Conservation (phyloP, 2,797 vertebrate genomes). For the Dendrocincla tyrannina region DNA sequence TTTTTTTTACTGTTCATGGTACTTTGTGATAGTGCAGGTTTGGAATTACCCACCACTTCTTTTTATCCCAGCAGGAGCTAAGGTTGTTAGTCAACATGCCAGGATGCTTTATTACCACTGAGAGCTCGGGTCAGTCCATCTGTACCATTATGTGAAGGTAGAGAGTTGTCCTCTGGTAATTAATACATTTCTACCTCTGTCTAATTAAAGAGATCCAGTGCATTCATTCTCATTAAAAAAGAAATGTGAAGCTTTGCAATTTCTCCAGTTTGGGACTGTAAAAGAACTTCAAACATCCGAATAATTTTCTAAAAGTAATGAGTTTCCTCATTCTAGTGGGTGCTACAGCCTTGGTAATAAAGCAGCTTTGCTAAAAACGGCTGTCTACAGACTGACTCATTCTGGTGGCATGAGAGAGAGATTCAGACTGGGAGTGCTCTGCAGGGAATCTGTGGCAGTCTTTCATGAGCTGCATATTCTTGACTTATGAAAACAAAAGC, state of each 20-base stretch:
- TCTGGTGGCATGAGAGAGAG: constrained; percentile 39
- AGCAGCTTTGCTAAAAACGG: constrained; percentile 37
- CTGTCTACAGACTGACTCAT: constrained; percentile 41
- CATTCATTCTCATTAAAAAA: constrained; percentile 37
- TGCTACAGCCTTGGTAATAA: constrained; percentile 31
- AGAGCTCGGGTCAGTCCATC: not conserved
- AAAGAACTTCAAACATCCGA: constrained; percentile 46
- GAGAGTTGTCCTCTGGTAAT: constrained; percentile 9
- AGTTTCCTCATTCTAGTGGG: constrained; percentile 13
- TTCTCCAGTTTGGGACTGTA: constrained; percentile 5
- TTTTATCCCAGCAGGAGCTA: not conserved
- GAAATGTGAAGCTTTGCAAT: constrained; percentile 18
- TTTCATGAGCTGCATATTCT: constrained; percentile 58
- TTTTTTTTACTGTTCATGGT: not conserved
- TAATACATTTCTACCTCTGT: constrained; percentile 36
- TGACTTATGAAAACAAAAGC: constrained; percentile 61
- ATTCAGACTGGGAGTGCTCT: constrained; percentile 32
- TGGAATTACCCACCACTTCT: not conserved
- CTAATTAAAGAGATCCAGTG: constrained; percentile 27
- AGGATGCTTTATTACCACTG: constrained; percentile 2
- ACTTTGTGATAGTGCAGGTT: not conserved
- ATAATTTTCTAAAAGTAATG: constrained; percentile 64
- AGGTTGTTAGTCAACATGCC: not conserved
- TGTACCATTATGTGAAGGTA: not conserved
- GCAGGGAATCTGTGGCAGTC: constrained; percentile 47